Conservation (phyloP, 2,888 invertebrate species). For the Baccha elongata region DNA sequence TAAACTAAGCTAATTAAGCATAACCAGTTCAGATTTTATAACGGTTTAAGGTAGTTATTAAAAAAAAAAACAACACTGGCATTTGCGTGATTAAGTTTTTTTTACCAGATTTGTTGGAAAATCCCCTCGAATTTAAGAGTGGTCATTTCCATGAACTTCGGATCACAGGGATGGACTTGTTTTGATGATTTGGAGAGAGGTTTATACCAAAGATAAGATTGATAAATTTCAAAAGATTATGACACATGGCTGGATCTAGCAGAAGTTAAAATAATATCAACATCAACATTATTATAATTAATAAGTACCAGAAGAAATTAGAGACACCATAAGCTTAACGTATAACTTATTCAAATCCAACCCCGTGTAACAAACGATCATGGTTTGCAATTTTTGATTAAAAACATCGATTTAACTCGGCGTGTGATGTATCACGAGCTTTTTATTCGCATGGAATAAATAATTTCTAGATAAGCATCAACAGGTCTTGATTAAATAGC, state of each 20-base stretch:
- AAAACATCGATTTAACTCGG: neutral
- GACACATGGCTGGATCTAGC: no score
- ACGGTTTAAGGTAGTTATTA: slow-evolving; percentile 25
- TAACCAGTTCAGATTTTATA: slow-evolving; percentile 33
- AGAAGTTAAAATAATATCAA: no score
- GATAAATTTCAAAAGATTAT: no score
- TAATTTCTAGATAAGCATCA: slow-evolving; percentile 43
- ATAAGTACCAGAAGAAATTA: no score
- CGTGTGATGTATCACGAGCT: slow-evolving; percentile 40
- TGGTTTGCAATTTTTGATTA: slow-evolving; percentile 10
- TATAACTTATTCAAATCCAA: no score
- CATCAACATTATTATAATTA: no score
- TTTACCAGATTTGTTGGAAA: slow-evolving; percentile 24
- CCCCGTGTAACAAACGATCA: neutral
- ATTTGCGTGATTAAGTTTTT: slow-evolving; percentile 13
- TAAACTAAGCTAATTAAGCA: slow-evolving; percentile 7
- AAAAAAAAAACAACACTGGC: no score
- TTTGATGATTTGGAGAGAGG: no score
- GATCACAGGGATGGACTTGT: neutral
- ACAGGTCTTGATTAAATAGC: slow-evolving; percentile 20
- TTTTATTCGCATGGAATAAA: slow-evolving; percentile 37
- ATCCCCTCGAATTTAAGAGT: neutral
- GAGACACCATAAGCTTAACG: no score
- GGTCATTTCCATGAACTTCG: slow-evolving; percentile 43
- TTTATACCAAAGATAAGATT: no score